Evolutionary conservation across 2,113 vertebrate species (phyloP).

Genomic region (Tamias sibiricus): DNA sequence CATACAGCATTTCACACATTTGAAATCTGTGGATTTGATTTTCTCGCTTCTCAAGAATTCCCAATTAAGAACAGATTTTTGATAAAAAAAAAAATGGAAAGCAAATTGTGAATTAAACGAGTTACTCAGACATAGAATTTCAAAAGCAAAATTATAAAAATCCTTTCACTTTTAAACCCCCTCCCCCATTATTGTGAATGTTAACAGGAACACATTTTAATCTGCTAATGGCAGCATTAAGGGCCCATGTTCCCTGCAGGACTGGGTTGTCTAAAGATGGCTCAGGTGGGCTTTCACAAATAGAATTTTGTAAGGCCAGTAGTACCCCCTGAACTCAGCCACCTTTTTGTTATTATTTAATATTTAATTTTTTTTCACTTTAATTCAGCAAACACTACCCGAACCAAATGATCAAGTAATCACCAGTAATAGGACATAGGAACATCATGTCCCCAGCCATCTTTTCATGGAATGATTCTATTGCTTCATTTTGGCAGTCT

Average conservation of each 20-base stretch:
- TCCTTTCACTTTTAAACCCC: background rate
- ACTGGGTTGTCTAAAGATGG: background rate
- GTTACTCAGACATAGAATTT: conserved; percentile 60
- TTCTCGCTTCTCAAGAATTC: conserved; percentile 59
- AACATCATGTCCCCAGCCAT: background rate
- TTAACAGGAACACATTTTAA: background rate
- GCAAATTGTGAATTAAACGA: conserved; percentile 56
- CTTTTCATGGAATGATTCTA: background rate
- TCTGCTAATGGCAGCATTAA: background rate
- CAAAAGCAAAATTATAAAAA: conserved; percentile 32
- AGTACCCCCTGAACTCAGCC: background rate
- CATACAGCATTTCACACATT: conserved; percentile 26
- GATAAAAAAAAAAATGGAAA: background rate
- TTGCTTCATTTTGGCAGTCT: background rate
- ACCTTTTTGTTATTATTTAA: background rate
- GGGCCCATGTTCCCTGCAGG: background rate
- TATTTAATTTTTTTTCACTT: background rate
- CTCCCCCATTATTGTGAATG: background rate
- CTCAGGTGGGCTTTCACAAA: background rate
- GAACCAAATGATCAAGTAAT: background rate
- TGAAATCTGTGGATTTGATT: conserved; percentile 47
- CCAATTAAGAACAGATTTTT: conserved; percentile 47
- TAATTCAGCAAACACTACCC: background rate
- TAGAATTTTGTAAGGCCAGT: background rate
- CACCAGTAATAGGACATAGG: background rate